Conservation (phyloP, 2,113 vertebrate species). For the Isurus oxyrinchus region DNA sequence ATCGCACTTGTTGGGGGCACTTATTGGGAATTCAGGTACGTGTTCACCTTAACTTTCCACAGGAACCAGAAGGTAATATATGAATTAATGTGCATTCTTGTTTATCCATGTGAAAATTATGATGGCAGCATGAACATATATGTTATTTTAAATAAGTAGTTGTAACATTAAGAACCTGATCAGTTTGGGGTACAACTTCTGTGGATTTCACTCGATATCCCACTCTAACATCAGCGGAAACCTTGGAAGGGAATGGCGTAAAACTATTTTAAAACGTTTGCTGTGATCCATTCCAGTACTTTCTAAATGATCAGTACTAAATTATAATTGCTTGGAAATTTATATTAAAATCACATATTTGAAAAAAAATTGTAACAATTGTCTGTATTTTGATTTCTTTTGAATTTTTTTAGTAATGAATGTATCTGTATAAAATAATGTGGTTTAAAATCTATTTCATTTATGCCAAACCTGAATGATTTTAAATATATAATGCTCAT, state of each 20-base stretch:
- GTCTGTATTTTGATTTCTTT: not conserved
- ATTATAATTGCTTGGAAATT: conserved; percentile 12
- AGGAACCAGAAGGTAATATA: not conserved
- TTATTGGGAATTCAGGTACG: not conserved
- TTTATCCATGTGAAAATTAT: not conserved
- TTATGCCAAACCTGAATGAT: not conserved
- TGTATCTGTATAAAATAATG: not conserved
- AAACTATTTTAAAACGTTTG: not conserved
- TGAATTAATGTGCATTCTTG: not conserved
- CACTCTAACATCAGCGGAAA: not conserved
- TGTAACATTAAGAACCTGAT: not conserved
- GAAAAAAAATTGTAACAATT: not conserved
- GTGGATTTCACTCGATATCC: no score
- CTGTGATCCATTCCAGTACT: not conserved
- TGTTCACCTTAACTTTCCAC: not conserved
- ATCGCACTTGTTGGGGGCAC: not conserved
- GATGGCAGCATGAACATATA: not conserved
- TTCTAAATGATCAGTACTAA: not conserved
- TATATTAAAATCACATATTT: not conserved
- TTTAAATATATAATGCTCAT: not conserved
- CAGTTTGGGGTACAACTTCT: not conserved
- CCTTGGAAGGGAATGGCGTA: not conserved
- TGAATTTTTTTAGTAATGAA: not conserved
- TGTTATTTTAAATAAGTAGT: not conserved
- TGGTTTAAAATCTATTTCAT: not conserved